Percentiles rank a stretch among this genome's conserved stretches.
Conservation (phyloP, 2,113 vertebrate species). For the Pipa parva region DNA sequence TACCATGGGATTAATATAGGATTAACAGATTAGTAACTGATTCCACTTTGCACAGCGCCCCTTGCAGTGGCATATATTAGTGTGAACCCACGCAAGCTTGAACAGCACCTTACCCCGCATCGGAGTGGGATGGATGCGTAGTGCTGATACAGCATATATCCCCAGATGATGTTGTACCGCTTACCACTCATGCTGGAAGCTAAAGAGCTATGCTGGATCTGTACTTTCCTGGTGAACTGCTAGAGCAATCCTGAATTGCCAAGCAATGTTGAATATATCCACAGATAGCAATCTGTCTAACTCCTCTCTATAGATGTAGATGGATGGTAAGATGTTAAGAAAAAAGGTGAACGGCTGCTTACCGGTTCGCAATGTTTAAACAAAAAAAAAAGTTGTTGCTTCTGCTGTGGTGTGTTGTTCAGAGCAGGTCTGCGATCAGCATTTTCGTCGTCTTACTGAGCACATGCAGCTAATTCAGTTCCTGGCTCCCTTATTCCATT, state of each 20-base stretch:
- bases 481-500: slow-evolving; percentile 13
- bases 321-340: background rate
- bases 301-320: background rate
- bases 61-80: background rate
- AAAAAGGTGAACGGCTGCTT: background rate
- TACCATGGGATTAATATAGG: no score
- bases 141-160: background rate
- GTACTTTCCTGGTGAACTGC: no score
- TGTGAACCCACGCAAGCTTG: slow-evolving; percentile 11
- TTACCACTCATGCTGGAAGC: background rate
- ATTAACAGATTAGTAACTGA: no score
- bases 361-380: background rate
- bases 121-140: background rate
- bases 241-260: background rate
- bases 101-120: slow-evolving; percentile 23
- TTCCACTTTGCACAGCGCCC: no score
- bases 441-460: background rate
- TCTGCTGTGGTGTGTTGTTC: background rate
- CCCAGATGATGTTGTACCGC: background rate
- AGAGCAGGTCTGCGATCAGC: background rate
- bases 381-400: slow-evolving; percentile 5
- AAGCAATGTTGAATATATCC: background rate
- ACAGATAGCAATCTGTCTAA: background rate
- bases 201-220: background rate
- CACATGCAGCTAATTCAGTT: slow-evolving; percentile 5